Base-by-base conservation (phyloP, 2,888 invertebrate genomes). In the Parasteatoda lunata region DNA sequence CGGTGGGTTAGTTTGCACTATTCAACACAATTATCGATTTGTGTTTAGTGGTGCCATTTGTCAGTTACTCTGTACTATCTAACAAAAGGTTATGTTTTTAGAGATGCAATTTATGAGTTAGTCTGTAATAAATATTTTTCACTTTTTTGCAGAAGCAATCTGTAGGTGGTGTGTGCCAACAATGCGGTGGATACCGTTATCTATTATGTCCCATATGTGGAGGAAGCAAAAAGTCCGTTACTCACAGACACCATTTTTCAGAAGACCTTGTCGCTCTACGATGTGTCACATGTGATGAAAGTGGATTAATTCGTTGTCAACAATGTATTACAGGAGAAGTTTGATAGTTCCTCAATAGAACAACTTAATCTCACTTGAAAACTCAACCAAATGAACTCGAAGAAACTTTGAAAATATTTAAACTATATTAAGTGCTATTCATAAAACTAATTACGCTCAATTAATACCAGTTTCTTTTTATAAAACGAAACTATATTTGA, bases 201-300 rank as follows among this genome's bases (percentile, higher is more conserved):
- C 94, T 98, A 54, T 97, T 98, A 2, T 98, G 98, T 92, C 94
- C 95, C 77, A 95, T 96, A 89, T 98, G 98, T 94, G 97, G 97
- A 91, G 98, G 98, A 54, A 97, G 97, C 92, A 98, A 98, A 94
- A 98, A 98, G 93, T 97, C 97, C 30, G 75, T 73, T 15, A 95
- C 97, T 76, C 96, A 97, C 92, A 94, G 98, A 90, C 98, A 98
- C 93, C 96, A 97, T 92, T 98, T 98, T 93, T 97, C 97, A 0
- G 95, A 97, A 64, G 97, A 97, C 93, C 97, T 98, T 92, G 96
- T 97, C 88, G 97, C 97, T 45, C 94, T 98, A 90, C 96, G 97
- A 91, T 98, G 97, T 92, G 97, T 97, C 96, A 96, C 96, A 92
- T 97, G 97, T 92, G 97, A 98, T 92, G 97, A 97, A 92, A 97